These are phyloP conservation scores for Artemia sinica DNA, from an alignment of 2,888 invertebrate species.

Conservation along the genomic window DNA sequence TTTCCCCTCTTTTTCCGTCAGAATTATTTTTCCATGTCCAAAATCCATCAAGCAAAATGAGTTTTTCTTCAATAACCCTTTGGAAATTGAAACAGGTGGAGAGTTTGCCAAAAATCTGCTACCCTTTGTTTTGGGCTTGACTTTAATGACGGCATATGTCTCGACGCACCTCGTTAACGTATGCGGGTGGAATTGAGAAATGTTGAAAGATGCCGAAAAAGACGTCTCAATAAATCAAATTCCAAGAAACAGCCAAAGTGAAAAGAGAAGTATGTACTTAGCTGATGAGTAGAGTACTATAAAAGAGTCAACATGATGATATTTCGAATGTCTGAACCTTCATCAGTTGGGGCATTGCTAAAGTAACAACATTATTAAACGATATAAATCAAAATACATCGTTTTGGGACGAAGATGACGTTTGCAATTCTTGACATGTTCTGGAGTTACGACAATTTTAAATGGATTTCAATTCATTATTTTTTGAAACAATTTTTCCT, in stretches of 20 bases:
- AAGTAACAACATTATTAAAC: too few species aligned
- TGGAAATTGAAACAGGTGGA: constrained; percentile 8
- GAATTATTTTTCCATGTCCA: constrained; percentile 7
- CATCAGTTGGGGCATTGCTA: too few species aligned
- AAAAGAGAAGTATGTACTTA: neutral
- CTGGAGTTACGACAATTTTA: too few species aligned
- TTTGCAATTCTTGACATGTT: too few species aligned
- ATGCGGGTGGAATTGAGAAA: constrained; percentile 12
- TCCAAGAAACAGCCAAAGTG: constrained; percentile 7
- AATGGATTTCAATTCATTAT: too few species aligned
- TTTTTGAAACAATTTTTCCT: too few species aligned
- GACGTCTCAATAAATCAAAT: constrained; percentile 13
- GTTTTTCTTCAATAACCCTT: constrained; percentile 14
- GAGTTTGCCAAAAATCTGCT: neutral
- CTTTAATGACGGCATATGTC: constrained; percentile 1
- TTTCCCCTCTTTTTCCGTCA: neutral
- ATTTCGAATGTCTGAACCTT: too few species aligned
- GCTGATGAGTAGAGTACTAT: too few species aligned
- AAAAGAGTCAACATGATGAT: too few species aligned
- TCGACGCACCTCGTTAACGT: constrained; percentile 4
- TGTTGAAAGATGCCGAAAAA: constrained; percentile 8
- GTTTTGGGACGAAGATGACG: too few species aligned
- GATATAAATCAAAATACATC: too few species aligned
- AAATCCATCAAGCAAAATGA: neutral
- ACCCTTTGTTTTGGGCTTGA: neutral